phyloP scores from a whole-genome alignment of 2,113 vertebrate genomes.

The Mustela nigripes region DNA sequence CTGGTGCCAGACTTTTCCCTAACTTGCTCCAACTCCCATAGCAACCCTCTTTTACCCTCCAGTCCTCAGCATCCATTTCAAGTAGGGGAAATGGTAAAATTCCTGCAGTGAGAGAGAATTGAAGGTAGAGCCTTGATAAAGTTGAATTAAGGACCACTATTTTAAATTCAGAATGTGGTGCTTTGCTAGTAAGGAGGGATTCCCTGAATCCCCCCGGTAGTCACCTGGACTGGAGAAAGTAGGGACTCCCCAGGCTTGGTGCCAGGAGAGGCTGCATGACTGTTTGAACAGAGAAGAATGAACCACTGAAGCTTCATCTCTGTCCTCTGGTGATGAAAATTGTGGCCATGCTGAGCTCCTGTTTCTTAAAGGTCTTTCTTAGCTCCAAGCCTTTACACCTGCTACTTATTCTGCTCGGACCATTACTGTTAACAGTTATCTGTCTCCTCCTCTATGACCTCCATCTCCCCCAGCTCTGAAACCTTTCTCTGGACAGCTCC shows the following conservation, averaged over 20 bases:
- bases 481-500: background rate
- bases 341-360: background rate
- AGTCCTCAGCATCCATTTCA: background rate
- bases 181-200: background rate
- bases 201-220: background rate
- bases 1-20: background rate
- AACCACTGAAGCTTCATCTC: background rate
- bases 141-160: background rate
- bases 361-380: background rate
- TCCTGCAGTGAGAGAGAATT: background rate
- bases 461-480: background rate
- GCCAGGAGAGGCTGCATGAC: background rate
- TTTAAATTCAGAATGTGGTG: background rate
- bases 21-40: background rate
- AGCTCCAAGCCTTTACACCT: background rate
- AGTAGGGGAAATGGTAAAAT: background rate
- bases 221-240: background rate
- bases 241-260: background rate
- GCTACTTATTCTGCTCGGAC: background rate
- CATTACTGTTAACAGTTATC: background rate
- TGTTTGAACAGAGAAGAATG: background rate
- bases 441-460: background rate
- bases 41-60: background rate
- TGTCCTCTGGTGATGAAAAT: background rate
- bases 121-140: background rate